A percentile compares a stretch with the other conserved stretches of the same genome.
phyloP scores from a whole-genome alignment of 2,888 invertebrate species.

The Nomada lathburiana region DNA sequence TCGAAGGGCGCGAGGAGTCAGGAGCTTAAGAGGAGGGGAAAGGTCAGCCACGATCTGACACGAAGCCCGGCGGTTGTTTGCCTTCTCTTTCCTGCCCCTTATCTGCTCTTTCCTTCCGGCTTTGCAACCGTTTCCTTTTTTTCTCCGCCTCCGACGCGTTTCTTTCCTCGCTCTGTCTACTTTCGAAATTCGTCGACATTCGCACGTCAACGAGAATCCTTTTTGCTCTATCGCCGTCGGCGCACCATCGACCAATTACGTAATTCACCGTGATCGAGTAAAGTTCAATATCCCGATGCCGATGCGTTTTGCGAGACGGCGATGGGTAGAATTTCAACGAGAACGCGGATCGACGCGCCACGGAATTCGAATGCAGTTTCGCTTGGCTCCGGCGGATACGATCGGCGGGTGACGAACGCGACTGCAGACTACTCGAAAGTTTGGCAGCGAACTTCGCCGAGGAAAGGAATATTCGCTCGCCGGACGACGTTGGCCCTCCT shows the following conservation, averaged over 20 bases:
- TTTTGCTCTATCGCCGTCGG: too few relatives aligned
- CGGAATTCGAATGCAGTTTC: neutral
- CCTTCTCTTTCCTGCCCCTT: constrained; percentile 22
- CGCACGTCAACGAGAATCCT: neutral
- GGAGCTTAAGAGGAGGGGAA: constrained; percentile 64
- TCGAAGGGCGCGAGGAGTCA: constrained; percentile 57
- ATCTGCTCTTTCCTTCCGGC: neutral
- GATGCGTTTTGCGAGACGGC: neutral
- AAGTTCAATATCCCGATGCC: neutral
- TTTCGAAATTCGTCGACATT: neutral
- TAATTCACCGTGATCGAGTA: neutral
- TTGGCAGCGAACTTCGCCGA: constrained; percentile 16
- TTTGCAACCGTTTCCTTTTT: too few relatives aligned
- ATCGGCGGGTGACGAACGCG: constrained; percentile 13
- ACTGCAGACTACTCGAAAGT: constrained; percentile 34
- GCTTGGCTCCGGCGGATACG: neutral
- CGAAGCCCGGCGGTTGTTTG: constrained; percentile 51
- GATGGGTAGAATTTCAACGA: too few relatives aligned
- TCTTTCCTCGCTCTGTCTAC: neutral
- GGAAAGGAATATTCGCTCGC: constrained; percentile 24
- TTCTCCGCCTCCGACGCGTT: neutral
- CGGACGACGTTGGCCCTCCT: constrained; percentile 12
- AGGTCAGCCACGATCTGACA: constrained; percentile 70
- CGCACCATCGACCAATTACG: neutral
- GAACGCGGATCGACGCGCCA: neutral